Base-by-base conservation (phyloP, 2,113 vertebrate genomes). In the Pimephales promelas region DNA sequence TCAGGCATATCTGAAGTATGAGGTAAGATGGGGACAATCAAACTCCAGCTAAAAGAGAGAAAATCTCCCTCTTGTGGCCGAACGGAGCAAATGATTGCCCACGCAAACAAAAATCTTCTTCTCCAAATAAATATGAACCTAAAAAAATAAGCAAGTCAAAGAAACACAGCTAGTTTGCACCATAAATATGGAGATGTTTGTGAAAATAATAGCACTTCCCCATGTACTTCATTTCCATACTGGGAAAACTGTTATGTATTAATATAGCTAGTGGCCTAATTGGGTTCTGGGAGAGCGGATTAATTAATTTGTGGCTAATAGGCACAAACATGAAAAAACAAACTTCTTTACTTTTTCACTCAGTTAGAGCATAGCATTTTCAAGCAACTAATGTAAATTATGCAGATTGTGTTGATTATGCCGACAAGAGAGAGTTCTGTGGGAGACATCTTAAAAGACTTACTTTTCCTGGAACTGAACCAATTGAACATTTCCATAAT, bases 261-360 rank as follows among this genome's bases (percentile, higher is more conserved):
- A 92, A 94, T 93, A 93, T 94, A 89, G 94, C 94, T 94, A 0
- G 89, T 94, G 93, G 94, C 93, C 89, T 90, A 90, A 91, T 93
- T 91, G 89, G 80, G 90, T 91, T 91, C 92, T 92, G 87, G 91
- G 89, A 92, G 92, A 91, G 92, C 87, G 86, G 88, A 93, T 94
- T 94, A 89, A 95, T 95, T 94, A 94, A 94, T 94, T 93, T 94
- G 92, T 94, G 92, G 93, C 94, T 95, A 95, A 95, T 94, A 95
- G 93, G 94, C 94, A 94, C 92, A 93, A 94, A 95, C 93, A 94
- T 56, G 87, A 91, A 90, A 94, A 95, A 95, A 94, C 93, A 94
- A 94, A 94, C 94, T 93, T 94, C 94, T 94, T 94, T 95, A 94
- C 94, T 93, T 84, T 93, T 94, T 93, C 91, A 88, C 91, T 89